Conservation (phyloP, 2,113 vertebrate species). For the Etheostoma spectabile region DNA sequence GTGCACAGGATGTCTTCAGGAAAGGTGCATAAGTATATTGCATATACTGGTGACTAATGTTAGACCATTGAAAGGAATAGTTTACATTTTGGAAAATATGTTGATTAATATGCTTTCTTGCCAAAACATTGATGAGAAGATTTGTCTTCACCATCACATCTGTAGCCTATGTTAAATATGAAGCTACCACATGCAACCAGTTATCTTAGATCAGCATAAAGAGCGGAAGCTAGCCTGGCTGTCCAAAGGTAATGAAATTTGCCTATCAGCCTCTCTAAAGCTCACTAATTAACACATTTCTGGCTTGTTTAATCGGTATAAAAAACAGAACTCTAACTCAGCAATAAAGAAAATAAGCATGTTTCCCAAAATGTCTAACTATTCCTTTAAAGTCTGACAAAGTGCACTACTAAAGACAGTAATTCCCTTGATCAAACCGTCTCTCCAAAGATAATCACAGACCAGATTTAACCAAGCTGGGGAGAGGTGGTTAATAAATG, state of each 20-base stretch:
- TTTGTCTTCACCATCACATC: too few relatives aligned
- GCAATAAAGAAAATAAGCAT: not conserved
- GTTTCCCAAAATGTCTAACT: not conserved
- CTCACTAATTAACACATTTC: not conserved
- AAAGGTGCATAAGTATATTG: slow-evolving; percentile 12
- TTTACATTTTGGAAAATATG: not conserved
- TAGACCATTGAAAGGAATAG: not conserved
- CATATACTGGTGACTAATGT: not conserved
- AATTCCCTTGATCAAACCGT: not conserved
- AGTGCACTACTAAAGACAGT: not conserved
- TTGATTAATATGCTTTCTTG: not conserved
- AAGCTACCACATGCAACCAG: not conserved
- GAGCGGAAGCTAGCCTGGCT: not conserved
- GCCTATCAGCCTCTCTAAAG: not conserved
- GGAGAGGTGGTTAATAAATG: slow-evolving; percentile 43
- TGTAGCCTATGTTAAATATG: not conserved
- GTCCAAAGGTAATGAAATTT: not conserved
- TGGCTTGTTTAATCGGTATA: not conserved
- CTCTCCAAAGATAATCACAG: slow-evolving; percentile 5
- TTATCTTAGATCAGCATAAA: not conserved
- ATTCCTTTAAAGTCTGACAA: slow-evolving; percentile 5
- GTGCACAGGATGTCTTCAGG: slow-evolving; percentile 7
- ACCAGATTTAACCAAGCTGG: not conserved
- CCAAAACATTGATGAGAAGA: not conserved
- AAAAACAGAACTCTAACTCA: not conserved